phyloP scores from a whole-genome alignment of 2,888 invertebrate species.

The Torymus aiolomorphi region DNA sequence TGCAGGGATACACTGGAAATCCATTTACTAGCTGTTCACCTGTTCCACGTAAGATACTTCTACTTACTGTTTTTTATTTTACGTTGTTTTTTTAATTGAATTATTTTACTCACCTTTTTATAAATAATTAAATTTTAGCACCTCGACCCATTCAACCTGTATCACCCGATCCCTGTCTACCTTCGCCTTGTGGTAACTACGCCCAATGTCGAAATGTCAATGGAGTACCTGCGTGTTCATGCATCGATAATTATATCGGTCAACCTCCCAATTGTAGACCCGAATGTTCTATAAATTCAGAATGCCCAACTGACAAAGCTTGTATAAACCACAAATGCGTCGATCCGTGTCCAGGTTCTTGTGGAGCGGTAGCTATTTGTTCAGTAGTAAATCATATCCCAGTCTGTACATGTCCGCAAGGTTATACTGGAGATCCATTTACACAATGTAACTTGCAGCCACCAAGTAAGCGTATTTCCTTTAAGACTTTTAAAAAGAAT shows the following conservation, averaged over 20 bases:
- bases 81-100: too few species aligned
- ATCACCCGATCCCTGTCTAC: slow-evolving; percentile 84
- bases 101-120: background rate
- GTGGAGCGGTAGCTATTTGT: slow-evolving; percentile 76
- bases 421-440: slow-evolving; percentile 77
- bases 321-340: slow-evolving; percentile 77
- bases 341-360: slow-evolving; percentile 77
- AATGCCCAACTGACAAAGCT: slow-evolving; percentile 76
- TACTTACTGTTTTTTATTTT: too few species aligned
- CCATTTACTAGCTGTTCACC: slow-evolving; percentile 76
- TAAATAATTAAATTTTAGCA: slow-evolving; percentile 38
- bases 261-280: slow-evolving; percentile 74
- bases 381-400: slow-evolving; percentile 77
- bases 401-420: slow-evolving; percentile 76
- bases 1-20: slow-evolving; percentile 76
- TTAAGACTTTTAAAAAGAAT: slow-evolving; percentile 57
- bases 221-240: slow-evolving; percentile 81
- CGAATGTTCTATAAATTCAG: slow-evolving; percentile 75
- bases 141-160: slow-evolving; percentile 77
- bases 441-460: slow-evolving; percentile 74
- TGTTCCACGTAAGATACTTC: slow-evolving; percentile 56
- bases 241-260: slow-evolving; percentile 76
- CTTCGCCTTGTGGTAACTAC: slow-evolving; percentile 89
- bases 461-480: slow-evolving; percentile 76
- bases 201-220: slow-evolving; percentile 86